Evolutionary conservation across 2,888 invertebrate genomes (phyloP), one percentile per base, ranked within the genome.

Genomic region (Crossocerus cetratus): DNA sequence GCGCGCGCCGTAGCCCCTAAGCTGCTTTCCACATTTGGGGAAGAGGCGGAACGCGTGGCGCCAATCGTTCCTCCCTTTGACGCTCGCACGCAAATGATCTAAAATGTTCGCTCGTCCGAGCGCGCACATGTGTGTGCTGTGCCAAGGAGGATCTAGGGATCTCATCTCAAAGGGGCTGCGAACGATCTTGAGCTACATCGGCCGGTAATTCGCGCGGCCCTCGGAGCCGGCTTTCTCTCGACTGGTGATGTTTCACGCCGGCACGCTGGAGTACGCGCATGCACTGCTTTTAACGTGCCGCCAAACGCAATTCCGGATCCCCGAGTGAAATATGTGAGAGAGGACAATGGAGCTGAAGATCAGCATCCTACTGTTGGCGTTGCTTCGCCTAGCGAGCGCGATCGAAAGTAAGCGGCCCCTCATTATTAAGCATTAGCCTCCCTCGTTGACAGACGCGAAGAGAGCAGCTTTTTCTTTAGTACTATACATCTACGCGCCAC

Each of bases 281-380:
- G 32, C 32, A 32, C 32, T 32, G 32, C 42, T 11, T 44, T 57
- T n/a, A 64, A 65, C 56, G 61, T 54, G 65, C 22, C 22, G 45
- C 44, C 60, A 45, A 55, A 59, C 55, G 21, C 18, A 23, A 53
- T 53, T 44, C 20, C 16, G 16, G 49, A 16, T 49, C 16, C 32
- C 65, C 62, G 61, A 78, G 83, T 83, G 83, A 83, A 62, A 85
- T n/a, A n/a, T 85, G 86, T 83, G 77, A 84, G 74, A 49, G 49
- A 49, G 49, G 49, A 49, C 14, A 73, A 86, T 86, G 86, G 82
- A 84, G 80, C 74, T 86, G 76, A 84, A 83, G 81, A 81, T 83
- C 80, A 84, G 83, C 78, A 77, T 86, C 68, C 75, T 86, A 75
- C 85, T 86, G 68, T 75, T 86, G 76, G 84, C 79, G 77, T 82